Percentiles rank a stretch among this genome's conserved stretches.
Evolutionary conservation across 2,888 invertebrate genomes (phyloP).

Genomic region (Odontothrips loti): DNA sequence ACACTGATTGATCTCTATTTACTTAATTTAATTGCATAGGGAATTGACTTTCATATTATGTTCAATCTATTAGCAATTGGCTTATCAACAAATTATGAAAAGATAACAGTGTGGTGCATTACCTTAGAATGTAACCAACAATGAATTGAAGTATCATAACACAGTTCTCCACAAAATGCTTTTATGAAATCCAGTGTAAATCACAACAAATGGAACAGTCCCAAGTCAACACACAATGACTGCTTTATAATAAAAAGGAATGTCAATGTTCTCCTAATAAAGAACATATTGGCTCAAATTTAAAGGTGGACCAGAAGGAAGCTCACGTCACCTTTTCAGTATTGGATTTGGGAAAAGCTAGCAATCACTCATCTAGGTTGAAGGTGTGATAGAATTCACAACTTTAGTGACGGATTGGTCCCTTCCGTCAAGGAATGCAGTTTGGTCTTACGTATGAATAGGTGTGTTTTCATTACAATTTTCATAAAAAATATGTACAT

Average conservation of each 20-base stretch:
- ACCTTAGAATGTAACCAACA: neutral
- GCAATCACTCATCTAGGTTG: neutral
- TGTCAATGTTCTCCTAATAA: neutral
- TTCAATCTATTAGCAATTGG: neutral
- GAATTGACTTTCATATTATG: neutral
- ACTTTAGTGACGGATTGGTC: conserved; percentile 2
- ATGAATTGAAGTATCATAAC: neutral
- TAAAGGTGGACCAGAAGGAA: neutral
- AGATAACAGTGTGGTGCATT: neutral
- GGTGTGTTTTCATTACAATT: neutral
- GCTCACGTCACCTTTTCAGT: neutral
- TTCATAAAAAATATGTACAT: conserved; percentile 5
- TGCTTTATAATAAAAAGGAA: neutral
- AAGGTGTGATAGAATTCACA: neutral
- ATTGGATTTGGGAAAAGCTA: neutral
- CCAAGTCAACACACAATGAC: neutral
- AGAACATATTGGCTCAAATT: neutral
- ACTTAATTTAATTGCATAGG: neutral
- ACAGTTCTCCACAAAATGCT: neutral
- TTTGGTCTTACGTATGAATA: neutral
- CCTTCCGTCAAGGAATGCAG: conserved; percentile 11
- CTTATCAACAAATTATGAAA: neutral
- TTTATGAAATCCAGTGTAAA: neutral
- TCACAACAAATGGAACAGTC: neutral
- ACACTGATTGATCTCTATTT: neutral